These are phyloP conservation scores for Osmerus eperlanus DNA, from an alignment of 2,113 vertebrate genomes.

Conservation along the genomic window DNA sequence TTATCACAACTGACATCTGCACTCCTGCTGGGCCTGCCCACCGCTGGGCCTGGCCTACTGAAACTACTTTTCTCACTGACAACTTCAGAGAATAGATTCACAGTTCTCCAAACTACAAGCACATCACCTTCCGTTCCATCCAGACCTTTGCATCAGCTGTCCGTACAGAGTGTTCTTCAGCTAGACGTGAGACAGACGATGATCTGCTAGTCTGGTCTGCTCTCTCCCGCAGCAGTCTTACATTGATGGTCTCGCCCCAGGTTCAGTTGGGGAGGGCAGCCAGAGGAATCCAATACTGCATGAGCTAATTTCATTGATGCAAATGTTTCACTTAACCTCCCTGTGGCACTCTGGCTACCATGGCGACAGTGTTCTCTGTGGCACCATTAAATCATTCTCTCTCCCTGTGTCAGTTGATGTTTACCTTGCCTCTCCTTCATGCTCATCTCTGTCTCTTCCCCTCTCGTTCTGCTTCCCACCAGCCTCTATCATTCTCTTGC, in stretches of 20 bases:
- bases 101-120: not conserved
- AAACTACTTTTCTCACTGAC: not conserved
- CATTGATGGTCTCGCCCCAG: too few relatives aligned
- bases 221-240: too few relatives aligned
- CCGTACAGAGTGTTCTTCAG: too few relatives aligned
- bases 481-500: not conserved
- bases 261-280: not conserved
- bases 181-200: too few relatives aligned
- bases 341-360: not conserved
- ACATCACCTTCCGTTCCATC: not conserved
- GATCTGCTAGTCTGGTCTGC: too few relatives aligned
- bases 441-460: not conserved
- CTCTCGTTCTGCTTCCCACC: not conserved
- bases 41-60: not conserved
- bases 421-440: not conserved
- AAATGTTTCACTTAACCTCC: constrained; percentile 8
- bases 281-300: constrained; percentile 10
- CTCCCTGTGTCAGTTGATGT: not conserved
- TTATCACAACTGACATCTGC: not conserved
- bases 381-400: not conserved
- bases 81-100: not conserved
- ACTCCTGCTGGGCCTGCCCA: not conserved
- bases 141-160: too few relatives aligned
- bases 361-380: not conserved
- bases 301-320: constrained; percentile 24